phyloP scores from a whole-genome alignment of 2,113 vertebrate genomes.

The Argyrosomus japonicus region DNA sequence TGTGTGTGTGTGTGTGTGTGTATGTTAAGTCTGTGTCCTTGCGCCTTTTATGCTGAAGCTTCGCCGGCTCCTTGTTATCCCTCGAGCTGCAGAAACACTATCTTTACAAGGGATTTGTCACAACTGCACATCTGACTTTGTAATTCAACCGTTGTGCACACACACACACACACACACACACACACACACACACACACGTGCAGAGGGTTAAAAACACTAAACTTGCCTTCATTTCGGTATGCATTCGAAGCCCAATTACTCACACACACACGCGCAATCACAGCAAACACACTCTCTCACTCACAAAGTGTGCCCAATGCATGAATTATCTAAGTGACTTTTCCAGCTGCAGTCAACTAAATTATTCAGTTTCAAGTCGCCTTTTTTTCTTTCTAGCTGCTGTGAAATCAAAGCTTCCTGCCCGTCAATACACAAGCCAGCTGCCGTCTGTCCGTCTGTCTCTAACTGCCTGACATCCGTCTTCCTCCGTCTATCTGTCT shows the following conservation, averaged over 20 bases:
- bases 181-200: conserved; percentile 29
- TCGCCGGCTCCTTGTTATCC: conserved; percentile 65
- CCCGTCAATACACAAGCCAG: conserved; percentile 59
- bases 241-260: neutral
- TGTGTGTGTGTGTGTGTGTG: conserved; percentile 10
- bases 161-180: conserved; percentile 15
- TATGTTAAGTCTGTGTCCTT: conserved; percentile 6
- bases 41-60: conserved; percentile 21
- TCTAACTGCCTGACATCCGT: conserved; percentile 39
- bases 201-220: neutral
- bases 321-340: conserved; percentile 79
- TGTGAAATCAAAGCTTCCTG: conserved; percentile 62
- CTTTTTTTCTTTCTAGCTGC: conserved; percentile 45
- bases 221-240: no score
- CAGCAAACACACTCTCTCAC: conserved; percentile 56
- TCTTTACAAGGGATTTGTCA: conserved; percentile 72
- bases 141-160: conserved; percentile 49
- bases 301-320: conserved; percentile 66
- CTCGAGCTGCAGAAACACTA: conserved; percentile 42
- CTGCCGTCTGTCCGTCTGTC: conserved; percentile 60
- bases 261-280: conserved; percentile 47
- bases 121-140: conserved; percentile 71
- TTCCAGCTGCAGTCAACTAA: conserved; percentile 69
- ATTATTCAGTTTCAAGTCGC: conserved; percentile 77
- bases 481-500: conserved; percentile 25